These are phyloP conservation scores for Asarcornis scutulata DNA, from an alignment of 2,113 vertebrate genomes.

Conservation along the genomic window DNA sequence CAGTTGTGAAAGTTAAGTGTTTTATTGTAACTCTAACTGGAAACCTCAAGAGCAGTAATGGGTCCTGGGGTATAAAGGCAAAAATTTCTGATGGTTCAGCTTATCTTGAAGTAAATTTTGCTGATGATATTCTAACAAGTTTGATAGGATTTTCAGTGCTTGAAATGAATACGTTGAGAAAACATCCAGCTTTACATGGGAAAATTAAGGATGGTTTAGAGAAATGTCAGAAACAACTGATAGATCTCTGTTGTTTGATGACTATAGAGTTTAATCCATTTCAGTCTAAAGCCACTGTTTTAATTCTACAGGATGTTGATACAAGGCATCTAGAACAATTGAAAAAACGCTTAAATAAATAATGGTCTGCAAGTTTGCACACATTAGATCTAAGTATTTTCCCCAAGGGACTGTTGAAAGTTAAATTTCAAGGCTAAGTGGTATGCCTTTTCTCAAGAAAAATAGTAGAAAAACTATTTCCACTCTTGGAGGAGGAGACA, in stretches of 20 bases:
- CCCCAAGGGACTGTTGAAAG: neutral
- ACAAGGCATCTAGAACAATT: constrained; percentile 77
- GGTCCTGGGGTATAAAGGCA: constrained; percentile 84
- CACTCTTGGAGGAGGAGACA: neutral
- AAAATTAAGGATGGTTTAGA: constrained; percentile 84
- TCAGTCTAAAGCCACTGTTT: constrained; percentile 77
- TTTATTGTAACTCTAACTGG: constrained; percentile 96
- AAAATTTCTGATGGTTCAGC: constrained; percentile 92
- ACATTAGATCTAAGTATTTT: neutral
- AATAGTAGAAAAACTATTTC: neutral
- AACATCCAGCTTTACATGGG: constrained; percentile 76
- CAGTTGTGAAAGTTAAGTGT: constrained; percentile 80
- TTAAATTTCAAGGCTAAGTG: neutral
- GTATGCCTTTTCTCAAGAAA: neutral
- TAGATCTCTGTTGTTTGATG: constrained; percentile 94
- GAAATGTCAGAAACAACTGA: constrained; percentile 81
- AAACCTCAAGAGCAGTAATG: constrained; percentile 84
- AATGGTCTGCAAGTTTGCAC: neutral
- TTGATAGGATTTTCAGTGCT: constrained; percentile 92
- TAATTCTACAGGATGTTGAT: constrained; percentile 77
- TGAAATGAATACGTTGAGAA: constrained; percentile 72
- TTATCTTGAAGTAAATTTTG: constrained; percentile 90
- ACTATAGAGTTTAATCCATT: constrained; percentile 80
- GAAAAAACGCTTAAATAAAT: constrained; percentile 78
- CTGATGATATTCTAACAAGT: constrained; percentile 83